Evolutionary conservation across 2,888 invertebrate genomes (phyloP).

Genomic region (Pachymerium ferrugineum): DNA sequence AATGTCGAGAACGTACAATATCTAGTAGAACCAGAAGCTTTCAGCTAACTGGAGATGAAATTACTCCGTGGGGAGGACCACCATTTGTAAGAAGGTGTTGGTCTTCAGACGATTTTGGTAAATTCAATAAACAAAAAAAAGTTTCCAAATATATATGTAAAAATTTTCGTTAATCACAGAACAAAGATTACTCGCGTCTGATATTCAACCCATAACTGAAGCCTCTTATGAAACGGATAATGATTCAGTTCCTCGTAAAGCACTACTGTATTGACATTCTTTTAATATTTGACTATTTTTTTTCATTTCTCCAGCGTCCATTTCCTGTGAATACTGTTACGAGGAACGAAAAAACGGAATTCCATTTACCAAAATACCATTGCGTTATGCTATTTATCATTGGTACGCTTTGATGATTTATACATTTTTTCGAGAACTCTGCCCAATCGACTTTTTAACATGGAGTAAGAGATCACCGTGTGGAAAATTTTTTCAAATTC

Average conservation of each 20-base stretch:
- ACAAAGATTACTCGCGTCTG: not conserved
- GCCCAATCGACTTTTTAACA: not conserved
- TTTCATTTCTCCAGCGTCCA: not conserved
- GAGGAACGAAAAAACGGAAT: not conserved
- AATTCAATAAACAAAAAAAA: not conserved
- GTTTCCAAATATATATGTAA: no score
- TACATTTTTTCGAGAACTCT: not conserved
- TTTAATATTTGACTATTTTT: not conserved
- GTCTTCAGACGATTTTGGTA: not conserved
- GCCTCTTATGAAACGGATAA: not conserved
- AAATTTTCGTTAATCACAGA: not conserved
- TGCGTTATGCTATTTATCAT: not conserved
- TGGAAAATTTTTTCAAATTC: not conserved
- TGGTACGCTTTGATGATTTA: not conserved
- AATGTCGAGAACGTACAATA: no score
- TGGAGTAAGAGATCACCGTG: not conserved
- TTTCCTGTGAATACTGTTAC: not conserved
- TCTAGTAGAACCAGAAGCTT: not conserved
- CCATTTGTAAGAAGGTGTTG: not conserved
- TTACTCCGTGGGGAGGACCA: slow-evolving; percentile 9
- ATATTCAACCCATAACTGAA: not conserved
- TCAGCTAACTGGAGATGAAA: not conserved
- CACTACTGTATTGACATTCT: no score
- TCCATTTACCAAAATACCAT: no score
- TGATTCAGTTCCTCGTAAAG: not conserved